These are phyloP conservation scores for Hecatera dysodea DNA, from an alignment of 2,888 invertebrate genomes.

Conservation along the genomic window DNA sequence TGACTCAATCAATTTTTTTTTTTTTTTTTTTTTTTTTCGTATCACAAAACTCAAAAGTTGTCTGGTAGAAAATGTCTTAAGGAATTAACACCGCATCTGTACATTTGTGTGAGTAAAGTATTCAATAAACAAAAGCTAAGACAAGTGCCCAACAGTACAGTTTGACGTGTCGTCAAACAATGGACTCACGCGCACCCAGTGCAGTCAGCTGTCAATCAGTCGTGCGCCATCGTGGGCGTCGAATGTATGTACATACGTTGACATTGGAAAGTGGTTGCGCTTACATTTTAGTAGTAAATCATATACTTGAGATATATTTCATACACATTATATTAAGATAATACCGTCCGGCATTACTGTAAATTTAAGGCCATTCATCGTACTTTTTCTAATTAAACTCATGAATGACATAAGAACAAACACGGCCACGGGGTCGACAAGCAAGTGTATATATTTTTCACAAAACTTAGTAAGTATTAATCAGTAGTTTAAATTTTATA, in stretches of 20 bases:
- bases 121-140: no score
- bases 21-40: no score
- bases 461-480: no score
- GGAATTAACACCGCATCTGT: no score
- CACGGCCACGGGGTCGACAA: no score
- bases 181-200: slow-evolving; percentile 69
- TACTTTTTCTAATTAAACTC: not conserved
- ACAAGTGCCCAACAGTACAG: slow-evolving; percentile 22
- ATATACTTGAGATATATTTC: slow-evolving; percentile 7
- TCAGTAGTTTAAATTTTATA: no score
- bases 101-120: no score
- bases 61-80: no score
- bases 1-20: no score
- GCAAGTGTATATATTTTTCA: no score
- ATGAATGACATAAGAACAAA: no score
- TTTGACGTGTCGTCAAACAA: slow-evolving; percentile 63
- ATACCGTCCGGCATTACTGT: not conserved
- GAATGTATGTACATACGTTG: slow-evolving; percentile 80
- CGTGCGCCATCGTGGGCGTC: slow-evolving; percentile 78
- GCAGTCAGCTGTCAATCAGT: slow-evolving; percentile 82
- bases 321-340: not conserved
- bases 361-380: not conserved
- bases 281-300: slow-evolving; percentile 72
- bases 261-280: slow-evolving; percentile 84
- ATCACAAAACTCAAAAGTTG: no score